phyloP scores from a whole-genome alignment of 2,797 vertebrate species.

The Emys orbicularis region DNA sequence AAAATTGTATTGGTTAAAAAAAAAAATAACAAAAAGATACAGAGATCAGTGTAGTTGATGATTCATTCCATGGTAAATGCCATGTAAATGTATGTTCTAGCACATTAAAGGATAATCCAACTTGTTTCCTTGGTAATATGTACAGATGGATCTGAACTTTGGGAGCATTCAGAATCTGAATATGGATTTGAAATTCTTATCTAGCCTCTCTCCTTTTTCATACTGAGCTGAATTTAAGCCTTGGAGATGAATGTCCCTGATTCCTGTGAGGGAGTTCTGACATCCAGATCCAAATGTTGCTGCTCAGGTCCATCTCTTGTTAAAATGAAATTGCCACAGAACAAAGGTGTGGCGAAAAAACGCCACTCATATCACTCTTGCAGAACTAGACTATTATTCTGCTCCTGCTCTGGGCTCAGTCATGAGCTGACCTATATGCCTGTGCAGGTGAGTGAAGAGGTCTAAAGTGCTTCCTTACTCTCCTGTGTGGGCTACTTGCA shows the following conservation, averaged over 20 bases:
- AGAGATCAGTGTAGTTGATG: neutral
- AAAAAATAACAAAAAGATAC: neutral
- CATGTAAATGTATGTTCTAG: slow-evolving; percentile 18
- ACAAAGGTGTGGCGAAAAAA: neutral
- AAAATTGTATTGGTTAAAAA: neutral
- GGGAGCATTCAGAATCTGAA: slow-evolving; percentile 19
- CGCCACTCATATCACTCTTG: neutral
- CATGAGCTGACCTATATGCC: neutral
- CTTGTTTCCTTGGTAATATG: neutral
- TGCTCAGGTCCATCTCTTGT: neutral
- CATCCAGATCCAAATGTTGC: neutral
- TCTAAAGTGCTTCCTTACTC: neutral
- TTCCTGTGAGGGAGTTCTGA: neutral
- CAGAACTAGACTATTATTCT: slow-evolving; percentile 28
- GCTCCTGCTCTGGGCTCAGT: neutral
- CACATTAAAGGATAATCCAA: slow-evolving; percentile 36
- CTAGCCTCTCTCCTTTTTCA: slow-evolving; percentile 12
- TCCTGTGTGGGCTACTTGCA: neutral
- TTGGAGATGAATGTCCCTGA: slow-evolving; percentile 17
- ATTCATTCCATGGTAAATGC: neutral
- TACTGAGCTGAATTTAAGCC: slow-evolving; percentile 15
- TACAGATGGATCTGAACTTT: slow-evolving; percentile 20
- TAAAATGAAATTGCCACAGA: slow-evolving; percentile 6
- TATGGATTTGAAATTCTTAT: neutral
- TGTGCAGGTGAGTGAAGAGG: neutral